phyloP scores from a whole-genome alignment of 1,140 invertebrate genomes.

The Rhagoletis zephyria region DNA sequence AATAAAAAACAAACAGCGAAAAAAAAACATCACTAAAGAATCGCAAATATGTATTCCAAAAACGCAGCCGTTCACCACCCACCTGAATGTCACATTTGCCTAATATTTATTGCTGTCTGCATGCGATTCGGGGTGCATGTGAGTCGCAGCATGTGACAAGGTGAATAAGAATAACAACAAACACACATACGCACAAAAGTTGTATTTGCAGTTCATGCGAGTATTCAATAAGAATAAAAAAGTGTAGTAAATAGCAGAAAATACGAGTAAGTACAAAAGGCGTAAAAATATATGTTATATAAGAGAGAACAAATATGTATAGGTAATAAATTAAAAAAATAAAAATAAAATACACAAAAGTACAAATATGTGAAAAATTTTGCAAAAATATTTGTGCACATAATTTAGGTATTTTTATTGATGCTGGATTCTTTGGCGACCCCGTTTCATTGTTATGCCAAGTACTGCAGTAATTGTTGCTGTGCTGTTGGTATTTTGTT shows the following conservation, averaged over 20 bases:
- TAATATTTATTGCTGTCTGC: conserved; percentile 32
- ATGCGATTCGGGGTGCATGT: conserved; percentile 2
- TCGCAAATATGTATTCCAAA: conserved; percentile 34
- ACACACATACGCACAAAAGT: not conserved
- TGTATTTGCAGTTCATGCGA: not conserved
- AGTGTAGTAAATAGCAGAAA: not conserved
- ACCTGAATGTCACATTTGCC: conserved; percentile 47
- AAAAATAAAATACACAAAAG: conserved; percentile 42
- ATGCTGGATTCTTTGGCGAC: conserved; percentile 51
- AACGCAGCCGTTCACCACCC: conserved; percentile 33
- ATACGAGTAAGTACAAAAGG: not conserved
- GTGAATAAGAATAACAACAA: conserved; percentile 54
- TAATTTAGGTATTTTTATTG: conserved; percentile 32
- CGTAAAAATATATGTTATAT: conserved; percentile 31
- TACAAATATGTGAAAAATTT: conserved; percentile 56
- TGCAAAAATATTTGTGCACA: not conserved
- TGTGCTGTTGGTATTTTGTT: not conserved
- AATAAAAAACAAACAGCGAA: no score
- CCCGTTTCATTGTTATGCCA: conserved; percentile 46
- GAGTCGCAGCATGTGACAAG: conserved; percentile 34
- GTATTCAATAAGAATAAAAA: not conserved
- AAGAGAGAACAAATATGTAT: not conserved
- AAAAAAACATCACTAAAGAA: not conserved
- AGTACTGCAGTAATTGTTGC: conserved; percentile 29
- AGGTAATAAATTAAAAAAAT: not conserved